A percentile compares a stretch with the other conserved stretches of the same genome.
phyloP scores from a whole-genome alignment of 2,888 invertebrate genomes.

The Dendrolimus houi region DNA sequence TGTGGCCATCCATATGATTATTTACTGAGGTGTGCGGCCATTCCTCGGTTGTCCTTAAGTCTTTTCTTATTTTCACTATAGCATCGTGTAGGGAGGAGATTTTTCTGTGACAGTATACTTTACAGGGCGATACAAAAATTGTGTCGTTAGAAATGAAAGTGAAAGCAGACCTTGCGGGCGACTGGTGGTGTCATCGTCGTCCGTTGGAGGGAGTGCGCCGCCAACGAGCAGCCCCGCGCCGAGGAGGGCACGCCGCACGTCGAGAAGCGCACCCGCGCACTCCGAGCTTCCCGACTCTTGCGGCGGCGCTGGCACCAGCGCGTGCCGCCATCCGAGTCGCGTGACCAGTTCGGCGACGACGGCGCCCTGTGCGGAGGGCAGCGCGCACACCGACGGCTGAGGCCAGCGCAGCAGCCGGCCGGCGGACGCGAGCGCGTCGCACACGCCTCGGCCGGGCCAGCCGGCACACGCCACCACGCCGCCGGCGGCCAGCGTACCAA shows the following conservation, averaged over 20 bases:
- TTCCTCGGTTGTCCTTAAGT: too few relatives aligned
- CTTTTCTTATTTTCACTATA: too few relatives aligned
- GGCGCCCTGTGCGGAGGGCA: conserved; percentile 23
- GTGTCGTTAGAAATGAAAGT: too few relatives aligned
- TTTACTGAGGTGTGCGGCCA: too few relatives aligned
- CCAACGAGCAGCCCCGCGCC: conserved; percentile 28
- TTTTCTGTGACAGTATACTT: too few relatives aligned
- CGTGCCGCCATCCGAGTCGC: conserved; percentile 37
- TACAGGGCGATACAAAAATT: too few relatives aligned
- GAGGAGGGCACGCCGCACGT: conserved; percentile 22
- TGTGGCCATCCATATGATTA: too few relatives aligned
- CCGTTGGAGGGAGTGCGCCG: conserved; percentile 11
- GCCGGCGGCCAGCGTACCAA: conserved; percentile 29
- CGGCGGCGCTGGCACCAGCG: conserved; percentile 21
- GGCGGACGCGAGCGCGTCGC: conserved; percentile 29
- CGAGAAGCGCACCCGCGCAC: conserved; percentile 26
- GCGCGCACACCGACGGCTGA: conserved; percentile 20
- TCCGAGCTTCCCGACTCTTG: conserved; percentile 16
- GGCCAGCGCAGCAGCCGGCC: conserved; percentile 23
- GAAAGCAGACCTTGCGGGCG: conserved; percentile 30
- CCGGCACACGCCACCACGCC: conserved; percentile 25
- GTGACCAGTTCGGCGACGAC: conserved; percentile 28
- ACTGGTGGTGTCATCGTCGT: conserved; percentile 11
- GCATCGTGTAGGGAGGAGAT: too few relatives aligned
- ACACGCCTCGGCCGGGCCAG: conserved; percentile 28